Percentiles rank a stretch among this genome's conserved stretches.
Evolutionary conservation across 2,797 vertebrate species (phyloP).

Genomic region (Pipistrellus pipistrellus): DNA sequence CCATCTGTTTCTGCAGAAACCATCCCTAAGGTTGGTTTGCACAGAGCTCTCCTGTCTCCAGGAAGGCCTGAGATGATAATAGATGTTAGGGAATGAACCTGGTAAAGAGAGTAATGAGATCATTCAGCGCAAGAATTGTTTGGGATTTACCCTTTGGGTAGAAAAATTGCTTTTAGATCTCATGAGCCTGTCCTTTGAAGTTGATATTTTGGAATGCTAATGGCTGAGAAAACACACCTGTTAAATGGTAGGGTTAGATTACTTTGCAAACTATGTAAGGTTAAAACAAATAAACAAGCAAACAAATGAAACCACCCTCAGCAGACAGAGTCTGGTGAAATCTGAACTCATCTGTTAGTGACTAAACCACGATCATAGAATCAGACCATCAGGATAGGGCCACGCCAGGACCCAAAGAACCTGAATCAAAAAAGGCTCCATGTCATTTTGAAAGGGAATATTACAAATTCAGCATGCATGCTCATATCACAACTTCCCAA

Average conservation of each 20-base stretch:
- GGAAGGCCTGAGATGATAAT: conserved; percentile 42
- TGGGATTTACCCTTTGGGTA: conserved; percentile 8
- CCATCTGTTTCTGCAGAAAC: conserved; percentile 61
- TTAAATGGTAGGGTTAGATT: not conserved
- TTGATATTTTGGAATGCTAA: not conserved
- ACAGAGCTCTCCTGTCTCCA: not conserved
- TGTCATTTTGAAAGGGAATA: not conserved
- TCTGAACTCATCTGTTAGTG: not conserved
- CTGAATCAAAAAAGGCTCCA: not conserved
- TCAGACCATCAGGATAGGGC: not conserved
- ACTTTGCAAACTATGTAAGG: not conserved
- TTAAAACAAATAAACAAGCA: not conserved
- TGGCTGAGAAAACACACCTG: not conserved
- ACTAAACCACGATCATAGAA: not conserved
- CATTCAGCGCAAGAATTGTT: not conserved
- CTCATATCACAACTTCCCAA: not conserved
- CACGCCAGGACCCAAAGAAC: not conserved
- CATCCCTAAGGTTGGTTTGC: conserved; percentile 3
- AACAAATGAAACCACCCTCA: not conserved
- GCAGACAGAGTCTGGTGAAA: not conserved
- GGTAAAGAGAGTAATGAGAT: not conserved
- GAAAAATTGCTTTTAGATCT: conserved; percentile 34
- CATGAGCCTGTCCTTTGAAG: not conserved
- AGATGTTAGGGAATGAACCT: conserved; percentile 35
- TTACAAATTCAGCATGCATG: not conserved